Evolutionary conservation across 2,797 vertebrate genomes (phyloP).

Genomic region (Anguilla pacifica): DNA sequence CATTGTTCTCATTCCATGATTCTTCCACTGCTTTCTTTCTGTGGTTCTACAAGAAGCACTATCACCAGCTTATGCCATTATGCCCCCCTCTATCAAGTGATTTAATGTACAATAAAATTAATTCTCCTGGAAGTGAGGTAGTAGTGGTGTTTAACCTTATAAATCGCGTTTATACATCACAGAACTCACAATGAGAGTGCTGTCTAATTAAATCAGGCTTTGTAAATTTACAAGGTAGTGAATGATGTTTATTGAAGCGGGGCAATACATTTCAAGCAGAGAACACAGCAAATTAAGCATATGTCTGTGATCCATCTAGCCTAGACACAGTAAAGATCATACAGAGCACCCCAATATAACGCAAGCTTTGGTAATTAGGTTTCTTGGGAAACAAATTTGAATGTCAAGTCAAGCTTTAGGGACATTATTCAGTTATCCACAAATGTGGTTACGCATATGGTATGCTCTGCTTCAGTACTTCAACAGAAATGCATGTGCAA

Average conservation of each 20-base stretch:
- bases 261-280: not conserved
- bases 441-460: not conserved
- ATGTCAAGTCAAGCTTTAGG: not conserved
- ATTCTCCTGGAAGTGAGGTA: not conserved
- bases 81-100: not conserved
- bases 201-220: slow-evolving; percentile 2
- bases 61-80: not conserved
- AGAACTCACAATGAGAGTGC: not conserved
- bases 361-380: slow-evolving; percentile 3
- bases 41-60: not conserved
- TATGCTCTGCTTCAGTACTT: not conserved
- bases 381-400: not conserved
- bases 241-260: not conserved
- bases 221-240: not conserved
- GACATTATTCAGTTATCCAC: not conserved
- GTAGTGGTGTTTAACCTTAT: not conserved
- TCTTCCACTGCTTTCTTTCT: not conserved
- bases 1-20: not conserved
- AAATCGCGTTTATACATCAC: not conserved
- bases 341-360: not conserved
- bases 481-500: slow-evolving; percentile 23
- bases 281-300: not conserved
- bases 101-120: not conserved
- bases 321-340: not conserved
- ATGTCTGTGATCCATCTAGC: not conserved